Conservation (phyloP, 2,888 invertebrate genomes). For the Pterobdella sp. region DNA sequence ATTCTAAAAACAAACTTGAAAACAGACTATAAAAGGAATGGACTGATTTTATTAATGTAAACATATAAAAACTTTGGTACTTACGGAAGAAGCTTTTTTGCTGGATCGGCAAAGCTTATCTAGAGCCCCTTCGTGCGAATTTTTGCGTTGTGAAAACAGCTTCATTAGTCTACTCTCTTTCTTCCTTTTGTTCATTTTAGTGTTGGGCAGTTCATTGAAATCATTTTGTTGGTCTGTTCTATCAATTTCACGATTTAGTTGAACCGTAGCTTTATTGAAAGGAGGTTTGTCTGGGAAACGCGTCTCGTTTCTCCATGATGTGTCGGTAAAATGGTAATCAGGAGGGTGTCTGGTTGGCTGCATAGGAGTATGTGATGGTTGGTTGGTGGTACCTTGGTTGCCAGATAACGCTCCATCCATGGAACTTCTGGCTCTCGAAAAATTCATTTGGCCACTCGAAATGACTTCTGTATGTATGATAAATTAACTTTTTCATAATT, state of each 20-base stretch:
- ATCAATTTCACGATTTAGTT: too few relatives aligned
- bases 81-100: too few relatives aligned
- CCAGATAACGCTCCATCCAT: not conserved
- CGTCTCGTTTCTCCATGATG: not conserved
- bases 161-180: constrained; percentile 3
- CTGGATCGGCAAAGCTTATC: too few relatives aligned
- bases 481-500: too few relatives aligned
- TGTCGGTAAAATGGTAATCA: not conserved
- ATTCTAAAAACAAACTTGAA: too few relatives aligned
- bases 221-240: too few relatives aligned
- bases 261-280: not conserved
- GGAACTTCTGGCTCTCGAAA: not conserved
- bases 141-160: constrained; percentile 2
- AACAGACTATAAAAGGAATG: too few relatives aligned
- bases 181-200: not conserved
- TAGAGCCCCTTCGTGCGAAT: not conserved
- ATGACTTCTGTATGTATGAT: not conserved
- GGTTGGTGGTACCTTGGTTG: not conserved
- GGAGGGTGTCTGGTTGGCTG: not conserved
- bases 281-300: not conserved
- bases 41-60: too few relatives aligned
- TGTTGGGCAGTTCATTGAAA: too few relatives aligned
- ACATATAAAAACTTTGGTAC: too few relatives aligned
- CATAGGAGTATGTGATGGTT: not conserved
- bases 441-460: too few relatives aligned